Evolutionary conservation across 2,888 invertebrate species (phyloP), one percentile per base, ranked within the genome.

Genomic region (Caenorhabditis zanzibari): DNA sequence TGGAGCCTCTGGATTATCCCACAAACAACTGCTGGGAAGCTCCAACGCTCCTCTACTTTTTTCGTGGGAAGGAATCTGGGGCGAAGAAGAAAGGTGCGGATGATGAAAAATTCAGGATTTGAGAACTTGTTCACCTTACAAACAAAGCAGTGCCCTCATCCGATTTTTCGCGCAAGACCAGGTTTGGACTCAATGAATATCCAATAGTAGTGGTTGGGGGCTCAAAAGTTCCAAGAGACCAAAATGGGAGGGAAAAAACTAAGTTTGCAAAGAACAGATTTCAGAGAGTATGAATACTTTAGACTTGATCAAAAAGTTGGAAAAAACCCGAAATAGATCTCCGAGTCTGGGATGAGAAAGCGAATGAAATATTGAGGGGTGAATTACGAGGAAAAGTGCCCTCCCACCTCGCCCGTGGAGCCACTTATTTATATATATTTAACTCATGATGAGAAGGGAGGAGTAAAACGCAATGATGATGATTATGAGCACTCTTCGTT

Each of bases 381-480:
- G 56, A 71, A 58, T 68, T 68, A 54, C 19, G 49, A 66, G 66
- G 35, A 49, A 54, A 68, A 68, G 54, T 52, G 38, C 24, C 54
- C 38, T 52, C 54, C 49, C 54, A 52, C 54, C 58, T 54, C 54
- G 0, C 49, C 38, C 32, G n/a, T n/a, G 12, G 10, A 35, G 22
- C 59, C 69, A 76, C 69, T 76, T 76, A 76, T 61, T 76, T 76
- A 76, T 66, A 19, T 47, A 75, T 68, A 73, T 81, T 81, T 81
- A 81, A 81, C 73, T 81, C 80, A 81, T 81, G 59, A 81, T 81
- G 80, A 61, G 66, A 61, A 63, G 56, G 56, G 59, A 19, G 24
- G 68, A 59, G 38, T 52, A 54, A 71, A 58, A 19, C 61, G 63
- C 14, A 52, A 28, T 22, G 16, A 80, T 73, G 80, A 80, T 59